A percentile compares a stretch with the other conserved stretches of the same genome.
Conservation (phyloP, 2,888 invertebrate genomes). For the Synanthedon andrenaeformis region DNA sequence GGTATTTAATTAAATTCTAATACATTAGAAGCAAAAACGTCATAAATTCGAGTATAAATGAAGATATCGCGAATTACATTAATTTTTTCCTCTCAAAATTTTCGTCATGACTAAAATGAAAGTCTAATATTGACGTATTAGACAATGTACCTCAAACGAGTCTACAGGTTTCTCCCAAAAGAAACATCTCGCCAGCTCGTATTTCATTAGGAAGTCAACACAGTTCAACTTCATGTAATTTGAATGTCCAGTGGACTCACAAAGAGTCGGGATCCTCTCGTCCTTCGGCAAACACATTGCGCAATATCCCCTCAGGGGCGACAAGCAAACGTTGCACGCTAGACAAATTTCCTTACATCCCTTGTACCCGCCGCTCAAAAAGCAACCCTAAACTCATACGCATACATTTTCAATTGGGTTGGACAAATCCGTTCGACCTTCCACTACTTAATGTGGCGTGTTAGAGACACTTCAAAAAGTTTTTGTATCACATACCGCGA, state of each 20-base stretch:
- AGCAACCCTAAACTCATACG: constrained; percentile 8
- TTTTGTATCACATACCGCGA: not conserved
- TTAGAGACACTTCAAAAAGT: not conserved
- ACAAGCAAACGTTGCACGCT: constrained; percentile 40
- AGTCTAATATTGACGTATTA: no score
- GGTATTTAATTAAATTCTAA: no score
- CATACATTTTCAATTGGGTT: not conserved
- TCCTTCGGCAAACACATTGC: constrained; percentile 5
- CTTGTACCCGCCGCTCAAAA: constrained; percentile 7
- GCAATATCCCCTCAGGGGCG: constrained; percentile 33
- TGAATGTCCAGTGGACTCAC: not conserved
- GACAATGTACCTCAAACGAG: no score
- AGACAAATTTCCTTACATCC: constrained; percentile 36
- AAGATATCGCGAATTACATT: no score
- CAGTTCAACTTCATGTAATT: not conserved
- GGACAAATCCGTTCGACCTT: not conserved
- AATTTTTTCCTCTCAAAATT: no score
- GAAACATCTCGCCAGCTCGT: not conserved
- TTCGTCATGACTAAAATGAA: no score
- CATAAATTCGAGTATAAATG: no score
- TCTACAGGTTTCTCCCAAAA: not conserved
- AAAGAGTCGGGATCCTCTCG: not conserved
- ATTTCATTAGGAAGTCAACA: not conserved
- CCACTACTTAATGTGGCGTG: not conserved
- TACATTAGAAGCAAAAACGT: no score